Evolutionary conservation across 2,797 vertebrate genomes (phyloP), one percentile per base, ranked within the genome.

Genomic region (Sebastes goodei): DNA sequence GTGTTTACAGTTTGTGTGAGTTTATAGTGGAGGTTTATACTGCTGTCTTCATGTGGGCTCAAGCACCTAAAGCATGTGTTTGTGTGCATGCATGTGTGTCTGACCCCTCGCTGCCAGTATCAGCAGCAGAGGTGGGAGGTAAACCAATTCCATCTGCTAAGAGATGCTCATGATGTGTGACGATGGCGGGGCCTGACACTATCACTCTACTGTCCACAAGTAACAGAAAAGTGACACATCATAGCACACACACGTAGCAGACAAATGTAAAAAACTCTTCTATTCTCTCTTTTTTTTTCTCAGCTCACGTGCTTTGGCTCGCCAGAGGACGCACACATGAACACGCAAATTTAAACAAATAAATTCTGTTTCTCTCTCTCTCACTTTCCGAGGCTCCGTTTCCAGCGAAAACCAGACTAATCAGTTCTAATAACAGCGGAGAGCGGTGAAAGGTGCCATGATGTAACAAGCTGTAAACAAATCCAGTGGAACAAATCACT

Each of bases 381-480:
- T 76, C 7, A 8, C 21, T 68, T 61, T 77, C 30, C 12, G 52
- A 61, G 61, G 63, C 23, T 74, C n/a, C 7, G n/a, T 76, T 77
- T 84, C 46, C 56, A 75, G 66, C 42, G 20, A 81, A 86, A 86
- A 84, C 73, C 64, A 88, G 52, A 86, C 77, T 76, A 83, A 89
- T 82, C 74, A 73, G 70, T 70, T 74, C 17, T 83, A 88, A 88
- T 86, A 82, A 80, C 69, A 74, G 64, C 56, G 67, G 67, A 72
- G 78, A 76, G 69, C 3, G 9, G 83, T 74, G 72, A 83, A 74
- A 74, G 76, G 82, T 84, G 80, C 71, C 73, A 82, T 90, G 88
- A 92, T 89, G 92, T 86, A 86, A 92, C 76, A 79, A 73, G 75
- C 68, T 78, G 90, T 89, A 90, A 92, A 93, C 91, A 91, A 87